A percentile compares a stretch with the other conserved stretches of the same genome.
phyloP scores from a whole-genome alignment of 2,888 invertebrate species.

The Zygaena filipendulae region DNA sequence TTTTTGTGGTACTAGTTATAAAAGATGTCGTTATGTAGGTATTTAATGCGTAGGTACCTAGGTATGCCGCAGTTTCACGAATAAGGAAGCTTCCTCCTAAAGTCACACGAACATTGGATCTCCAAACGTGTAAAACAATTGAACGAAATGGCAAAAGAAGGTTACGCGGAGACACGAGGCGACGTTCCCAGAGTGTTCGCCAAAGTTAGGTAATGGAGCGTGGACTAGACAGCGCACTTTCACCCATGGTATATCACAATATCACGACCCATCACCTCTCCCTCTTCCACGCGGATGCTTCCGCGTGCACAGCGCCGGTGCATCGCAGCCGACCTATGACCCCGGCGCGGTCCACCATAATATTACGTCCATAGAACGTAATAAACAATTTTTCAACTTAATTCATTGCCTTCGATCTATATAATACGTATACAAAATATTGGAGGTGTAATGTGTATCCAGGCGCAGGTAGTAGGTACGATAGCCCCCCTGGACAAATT shows the following conservation, averaged over 20 bases:
- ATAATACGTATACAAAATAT: too few relatives aligned
- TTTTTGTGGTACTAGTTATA: too few relatives aligned
- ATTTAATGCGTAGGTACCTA: constrained; percentile 12
- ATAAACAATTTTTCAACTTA: too few relatives aligned
- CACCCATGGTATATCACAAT: constrained; percentile 45
- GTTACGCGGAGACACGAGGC: not conserved
- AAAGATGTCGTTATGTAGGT: too few relatives aligned
- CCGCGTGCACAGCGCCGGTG: constrained; percentile 15
- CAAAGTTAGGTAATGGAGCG: constrained; percentile 5
- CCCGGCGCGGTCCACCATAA: constrained; percentile 13
- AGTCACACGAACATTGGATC: too few relatives aligned
- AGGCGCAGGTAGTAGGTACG: too few relatives aligned
- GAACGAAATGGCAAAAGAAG: not conserved
- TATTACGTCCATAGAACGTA: constrained; percentile 1
- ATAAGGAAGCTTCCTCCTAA: too few relatives aligned
- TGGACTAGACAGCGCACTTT: constrained; percentile 25
- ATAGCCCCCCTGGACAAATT: too few relatives aligned
- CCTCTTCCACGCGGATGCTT: constrained; percentile 10
- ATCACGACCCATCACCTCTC: constrained; percentile 18
- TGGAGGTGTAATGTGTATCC: too few relatives aligned
- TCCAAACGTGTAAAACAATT: too few relatives aligned
- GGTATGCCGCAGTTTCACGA: too few relatives aligned
- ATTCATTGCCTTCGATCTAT: too few relatives aligned
- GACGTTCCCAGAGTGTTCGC: not conserved
- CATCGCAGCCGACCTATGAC: constrained; percentile 19